Evolutionary conservation across 2,113 vertebrate genomes (phyloP).

Genomic region (Sylvia atricapilla): DNA sequence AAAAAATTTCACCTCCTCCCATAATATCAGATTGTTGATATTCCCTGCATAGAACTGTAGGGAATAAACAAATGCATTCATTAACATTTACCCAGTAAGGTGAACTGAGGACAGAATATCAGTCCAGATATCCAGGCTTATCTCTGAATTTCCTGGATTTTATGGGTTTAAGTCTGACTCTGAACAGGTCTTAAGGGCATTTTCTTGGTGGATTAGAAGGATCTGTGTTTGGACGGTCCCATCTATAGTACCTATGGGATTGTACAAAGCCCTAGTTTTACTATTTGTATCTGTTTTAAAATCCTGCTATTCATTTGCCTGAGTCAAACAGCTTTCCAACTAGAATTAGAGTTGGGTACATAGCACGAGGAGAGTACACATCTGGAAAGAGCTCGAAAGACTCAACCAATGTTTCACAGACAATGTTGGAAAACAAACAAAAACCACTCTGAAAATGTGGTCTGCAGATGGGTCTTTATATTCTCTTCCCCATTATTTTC

Average conservation of each 20-base stretch:
- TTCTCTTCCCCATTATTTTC: constrained; percentile 47
- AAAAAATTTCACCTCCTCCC: constrained; percentile 56
- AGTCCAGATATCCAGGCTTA: constrained; percentile 62
- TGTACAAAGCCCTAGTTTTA: constrained; percentile 53
- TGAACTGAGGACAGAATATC: constrained; percentile 70
- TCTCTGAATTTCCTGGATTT: constrained; percentile 68
- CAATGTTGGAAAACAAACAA: constrained; percentile 57
- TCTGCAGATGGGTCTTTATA: constrained; percentile 50
- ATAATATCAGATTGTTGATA: constrained; percentile 65
- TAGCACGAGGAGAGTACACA: constrained; percentile 17
- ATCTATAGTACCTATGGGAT: constrained; percentile 61
- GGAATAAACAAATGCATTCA: constrained; percentile 65
- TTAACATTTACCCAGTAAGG: constrained; percentile 65
- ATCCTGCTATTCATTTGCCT: constrained; percentile 54
- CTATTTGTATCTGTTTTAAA: constrained; percentile 63
- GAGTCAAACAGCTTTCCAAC: constrained; percentile 60
- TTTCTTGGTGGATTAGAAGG: constrained; percentile 67
- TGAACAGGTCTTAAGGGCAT: constrained; percentile 64
- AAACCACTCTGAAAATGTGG: constrained; percentile 44
- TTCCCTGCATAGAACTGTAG: constrained; percentile 27
- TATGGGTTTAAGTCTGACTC: constrained; percentile 66
- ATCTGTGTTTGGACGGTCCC: constrained; percentile 49
- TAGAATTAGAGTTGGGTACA: constrained; percentile 46
- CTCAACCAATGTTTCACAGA: constrained; percentile 31
- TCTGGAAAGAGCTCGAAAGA: constrained; percentile 50